phyloP scores from a whole-genome alignment of 2,113 vertebrate genomes.

The Tylochromis polylepis region DNA sequence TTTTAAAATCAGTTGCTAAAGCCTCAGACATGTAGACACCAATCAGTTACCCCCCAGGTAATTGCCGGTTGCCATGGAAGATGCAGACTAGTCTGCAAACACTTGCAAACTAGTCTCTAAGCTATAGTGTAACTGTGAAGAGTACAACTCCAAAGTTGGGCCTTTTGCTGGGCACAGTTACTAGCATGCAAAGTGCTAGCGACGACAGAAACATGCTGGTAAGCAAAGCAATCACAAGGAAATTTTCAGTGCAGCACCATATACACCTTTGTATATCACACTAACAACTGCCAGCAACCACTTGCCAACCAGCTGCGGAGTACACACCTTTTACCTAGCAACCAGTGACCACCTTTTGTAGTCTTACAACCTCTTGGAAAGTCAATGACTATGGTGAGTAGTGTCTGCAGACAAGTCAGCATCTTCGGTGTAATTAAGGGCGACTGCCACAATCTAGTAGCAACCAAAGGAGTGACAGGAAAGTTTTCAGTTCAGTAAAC shows the following conservation, averaged over 20 bases:
- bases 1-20: neutral
- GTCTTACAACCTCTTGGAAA: neutral
- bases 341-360: neutral
- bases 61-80: neutral
- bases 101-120: neutral
- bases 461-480: neutral
- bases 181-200: neutral
- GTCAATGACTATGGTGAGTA: neutral
- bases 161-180: neutral
- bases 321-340: too few species aligned
- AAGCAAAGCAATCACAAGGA: too few species aligned
- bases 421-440: neutral
- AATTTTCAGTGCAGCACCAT: too few species aligned
- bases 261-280: too few species aligned
- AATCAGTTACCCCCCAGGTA: fast-evolving
- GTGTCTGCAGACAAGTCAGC: neutral
- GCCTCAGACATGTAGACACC: neutral
- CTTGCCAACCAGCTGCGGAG: too few species aligned
- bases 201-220: neutral
- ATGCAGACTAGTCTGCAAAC: neutral
- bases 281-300: too few species aligned
- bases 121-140: neutral
- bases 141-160: neutral
- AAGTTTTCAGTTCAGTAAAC: neutral
- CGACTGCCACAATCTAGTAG: neutral